Evolutionary conservation across 2,797 vertebrate genomes (phyloP).

Genomic region (Acropternis orthonyx): DNA sequence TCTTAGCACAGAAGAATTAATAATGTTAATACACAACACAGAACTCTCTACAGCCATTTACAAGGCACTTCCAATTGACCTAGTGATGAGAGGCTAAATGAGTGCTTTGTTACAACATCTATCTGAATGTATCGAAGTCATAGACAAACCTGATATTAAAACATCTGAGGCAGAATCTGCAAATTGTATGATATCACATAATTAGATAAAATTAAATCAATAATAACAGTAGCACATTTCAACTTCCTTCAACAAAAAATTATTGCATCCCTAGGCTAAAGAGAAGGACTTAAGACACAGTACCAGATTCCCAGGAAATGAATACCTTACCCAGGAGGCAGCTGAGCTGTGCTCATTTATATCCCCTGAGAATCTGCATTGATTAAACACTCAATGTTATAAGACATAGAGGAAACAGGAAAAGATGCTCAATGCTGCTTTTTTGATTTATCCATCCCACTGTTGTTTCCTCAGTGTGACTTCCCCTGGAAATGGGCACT

Average conservation of each 20-base stretch:
- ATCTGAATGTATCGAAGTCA: not conserved
- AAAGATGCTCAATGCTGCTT: not conserved
- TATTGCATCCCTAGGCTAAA: not conserved
- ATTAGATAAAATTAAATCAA: not conserved
- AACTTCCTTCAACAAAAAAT: not conserved
- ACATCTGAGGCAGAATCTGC: not conserved
- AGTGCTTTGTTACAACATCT: not conserved
- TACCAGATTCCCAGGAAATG: not conserved
- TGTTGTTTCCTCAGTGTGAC: not conserved
- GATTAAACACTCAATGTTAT: not conserved
- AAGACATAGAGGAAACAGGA: not conserved
- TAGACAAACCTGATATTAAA: not conserved
- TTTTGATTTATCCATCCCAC: not conserved
- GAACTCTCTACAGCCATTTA: not conserved
- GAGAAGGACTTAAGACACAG: not conserved
- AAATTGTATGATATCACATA: not conserved
- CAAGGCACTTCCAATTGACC: not conserved
- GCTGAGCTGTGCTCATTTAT: not conserved
- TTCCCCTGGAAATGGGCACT: not conserved
- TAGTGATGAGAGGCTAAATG: not conserved
- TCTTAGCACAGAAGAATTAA: not conserved
- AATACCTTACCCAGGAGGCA: not conserved
- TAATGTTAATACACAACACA: not conserved
- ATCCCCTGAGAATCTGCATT: not conserved
- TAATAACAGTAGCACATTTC: not conserved